phyloP scores from a whole-genome alignment of 2,888 invertebrate species.

The Harpalus rufipes region DNA sequence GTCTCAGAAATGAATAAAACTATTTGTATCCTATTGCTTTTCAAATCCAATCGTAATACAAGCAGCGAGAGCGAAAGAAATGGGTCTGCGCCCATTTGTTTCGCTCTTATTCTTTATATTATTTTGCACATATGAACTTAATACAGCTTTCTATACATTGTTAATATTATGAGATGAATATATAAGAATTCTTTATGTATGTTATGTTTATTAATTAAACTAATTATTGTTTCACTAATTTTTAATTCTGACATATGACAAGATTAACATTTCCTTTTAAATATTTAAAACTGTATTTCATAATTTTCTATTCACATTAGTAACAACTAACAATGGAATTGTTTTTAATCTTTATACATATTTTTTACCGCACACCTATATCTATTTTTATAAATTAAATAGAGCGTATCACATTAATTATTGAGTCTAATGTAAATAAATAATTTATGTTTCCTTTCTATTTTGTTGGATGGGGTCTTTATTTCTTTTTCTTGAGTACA shows the following conservation, averaged over 20 bases:
- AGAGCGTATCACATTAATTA: constrained; percentile 36
- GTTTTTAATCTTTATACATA: constrained; percentile 9
- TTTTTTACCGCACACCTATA: constrained; percentile 27
- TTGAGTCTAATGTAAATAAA: constrained; percentile 32
- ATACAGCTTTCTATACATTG: too few relatives aligned
- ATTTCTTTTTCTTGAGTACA: constrained; percentile 21
- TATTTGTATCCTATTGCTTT: too few relatives aligned
- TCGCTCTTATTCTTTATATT: too few relatives aligned
- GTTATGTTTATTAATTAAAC: not conserved
- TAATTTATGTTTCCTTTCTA: constrained; percentile 19
- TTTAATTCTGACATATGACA: not conserved
- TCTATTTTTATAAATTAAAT: constrained; percentile 22
- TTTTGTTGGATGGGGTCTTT: not conserved
- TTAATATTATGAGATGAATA: too few relatives aligned
- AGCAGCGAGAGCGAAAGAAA: too few relatives aligned
- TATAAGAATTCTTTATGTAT: not conserved
- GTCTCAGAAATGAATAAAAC: too few relatives aligned
- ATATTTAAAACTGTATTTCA: not conserved
- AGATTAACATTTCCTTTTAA: not conserved
- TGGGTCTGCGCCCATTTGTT: too few relatives aligned
- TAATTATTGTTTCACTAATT: not conserved
- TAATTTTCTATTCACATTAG: not conserved
- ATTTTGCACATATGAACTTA: too few relatives aligned
- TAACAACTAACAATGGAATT: constrained; percentile 23
- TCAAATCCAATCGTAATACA: too few relatives aligned